Percentiles rank a stretch among this genome's conserved stretches.
Evolutionary conservation across 1,140 invertebrate genomes (phyloP).

Genomic region (Drosophila burlai): DNA sequence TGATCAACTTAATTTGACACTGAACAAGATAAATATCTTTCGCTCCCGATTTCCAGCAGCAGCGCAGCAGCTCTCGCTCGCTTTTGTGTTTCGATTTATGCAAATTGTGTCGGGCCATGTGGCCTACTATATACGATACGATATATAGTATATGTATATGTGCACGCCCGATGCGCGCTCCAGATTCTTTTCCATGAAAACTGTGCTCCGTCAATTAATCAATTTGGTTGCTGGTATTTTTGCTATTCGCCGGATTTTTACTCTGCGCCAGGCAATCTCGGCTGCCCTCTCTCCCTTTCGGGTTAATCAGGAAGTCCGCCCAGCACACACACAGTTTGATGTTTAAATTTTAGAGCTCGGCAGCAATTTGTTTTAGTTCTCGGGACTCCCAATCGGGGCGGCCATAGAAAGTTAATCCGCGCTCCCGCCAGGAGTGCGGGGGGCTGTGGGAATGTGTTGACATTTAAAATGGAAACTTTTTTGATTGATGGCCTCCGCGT

Average conservation of each 20-base stretch:
- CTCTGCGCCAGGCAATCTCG: conserved; percentile 7
- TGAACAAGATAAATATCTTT: conserved; percentile 78
- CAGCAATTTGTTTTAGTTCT: conserved; percentile 72
- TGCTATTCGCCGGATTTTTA: conserved; percentile 46
- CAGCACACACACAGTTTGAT: conserved; percentile 52
- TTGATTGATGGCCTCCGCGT: conserved; percentile 63
- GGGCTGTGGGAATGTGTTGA: conserved; percentile 58
- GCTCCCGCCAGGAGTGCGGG: not conserved
- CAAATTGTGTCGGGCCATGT: conserved; percentile 74
- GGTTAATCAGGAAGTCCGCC: conserved; percentile 78
- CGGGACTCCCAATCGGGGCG: conserved; percentile 11
- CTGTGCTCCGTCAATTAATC: conserved; percentile 79
- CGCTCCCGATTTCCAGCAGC: conserved; percentile 64
- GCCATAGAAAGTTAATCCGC: conserved; percentile 10
- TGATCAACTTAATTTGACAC: conserved; percentile 85
- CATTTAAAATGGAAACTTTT: conserved; percentile 60
- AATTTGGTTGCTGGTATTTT: conserved; percentile 71
- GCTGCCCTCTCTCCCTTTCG: conserved; percentile 45
- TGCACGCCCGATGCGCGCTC: conserved; percentile 48
- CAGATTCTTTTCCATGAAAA: conserved; percentile 74
- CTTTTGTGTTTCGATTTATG: conserved; percentile 81
- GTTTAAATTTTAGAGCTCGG: conserved; percentile 69
- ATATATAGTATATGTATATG: conserved; percentile 4
- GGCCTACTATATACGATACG: conserved; percentile 39
- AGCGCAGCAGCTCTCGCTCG: conserved; percentile 52